phyloP scores from a whole-genome alignment of 1,140 invertebrate genomes.

The Lepidurus arcticus region DNA sequence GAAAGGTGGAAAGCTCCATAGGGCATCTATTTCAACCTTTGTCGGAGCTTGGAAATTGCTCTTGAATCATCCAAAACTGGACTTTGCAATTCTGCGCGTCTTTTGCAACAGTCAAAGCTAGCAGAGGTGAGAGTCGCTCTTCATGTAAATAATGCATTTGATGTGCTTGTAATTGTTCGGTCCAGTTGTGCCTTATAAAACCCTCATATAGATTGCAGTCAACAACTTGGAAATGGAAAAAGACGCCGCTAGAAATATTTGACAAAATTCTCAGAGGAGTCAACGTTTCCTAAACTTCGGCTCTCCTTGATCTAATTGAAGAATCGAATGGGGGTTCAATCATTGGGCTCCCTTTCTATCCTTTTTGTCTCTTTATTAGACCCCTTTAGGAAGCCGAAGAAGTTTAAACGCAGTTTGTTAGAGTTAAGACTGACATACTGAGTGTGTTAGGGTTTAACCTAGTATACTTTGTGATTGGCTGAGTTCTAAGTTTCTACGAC shows the following conservation, averaged over 20 bases:
- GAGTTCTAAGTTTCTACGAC: no score
- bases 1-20: not conserved
- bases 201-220: no score
- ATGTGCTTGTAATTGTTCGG: not conserved
- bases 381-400: not conserved
- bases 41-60: not conserved
- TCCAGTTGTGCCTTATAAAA: no score
- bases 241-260: no score
- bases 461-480: no score
- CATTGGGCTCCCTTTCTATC: no score
- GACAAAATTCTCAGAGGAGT: no score
- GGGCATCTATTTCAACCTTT: no score
- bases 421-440: not conserved
- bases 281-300: no score
- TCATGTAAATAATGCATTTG: not conserved
- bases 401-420: not conserved
- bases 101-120: not conserved
- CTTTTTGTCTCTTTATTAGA: not conserved
- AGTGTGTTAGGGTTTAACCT: not conserved
- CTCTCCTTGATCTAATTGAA: no score
- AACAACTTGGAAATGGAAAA: no score
- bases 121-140: not conserved
- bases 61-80: not conserved
- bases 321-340: no score
- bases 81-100: not conserved